Evolutionary conservation across 2,888 invertebrate species (phyloP).

Genomic region (Podotricha telesiphe): DNA sequence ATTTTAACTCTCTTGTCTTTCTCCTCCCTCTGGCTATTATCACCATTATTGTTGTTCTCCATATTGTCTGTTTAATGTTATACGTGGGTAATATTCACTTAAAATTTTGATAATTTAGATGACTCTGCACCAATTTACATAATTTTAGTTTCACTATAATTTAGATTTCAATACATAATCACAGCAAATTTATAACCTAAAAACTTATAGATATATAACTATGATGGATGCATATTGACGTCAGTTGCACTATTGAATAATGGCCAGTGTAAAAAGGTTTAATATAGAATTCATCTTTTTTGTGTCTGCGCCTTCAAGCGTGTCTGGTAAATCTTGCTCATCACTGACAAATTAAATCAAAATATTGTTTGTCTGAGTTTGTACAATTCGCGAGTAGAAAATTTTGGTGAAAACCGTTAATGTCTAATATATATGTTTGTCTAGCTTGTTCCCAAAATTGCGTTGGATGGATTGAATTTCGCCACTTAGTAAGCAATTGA

Average conservation of each 20-base stretch:
- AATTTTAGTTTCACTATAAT: conserved; percentile 31
- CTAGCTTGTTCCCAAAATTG: not conserved
- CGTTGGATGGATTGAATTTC: not conserved
- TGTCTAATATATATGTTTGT: too few relatives aligned
- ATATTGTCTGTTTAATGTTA: conserved; percentile 50
- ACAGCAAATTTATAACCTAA: conserved; percentile 48
- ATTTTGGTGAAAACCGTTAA: too few relatives aligned
- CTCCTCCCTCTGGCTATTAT: conserved; percentile 45
- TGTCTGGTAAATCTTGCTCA: too few relatives aligned
- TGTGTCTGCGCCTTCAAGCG: too few relatives aligned
- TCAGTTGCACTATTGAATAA: not conserved
- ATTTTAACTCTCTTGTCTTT: conserved; percentile 73
- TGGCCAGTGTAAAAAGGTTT: conserved; percentile 1
- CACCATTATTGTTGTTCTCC: conserved; percentile 49
- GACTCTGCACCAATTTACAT: conserved; percentile 34
- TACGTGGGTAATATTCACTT: conserved; percentile 1
- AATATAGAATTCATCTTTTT: not conserved
- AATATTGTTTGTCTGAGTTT: too few relatives aligned
- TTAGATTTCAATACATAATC: conserved; percentile 23
- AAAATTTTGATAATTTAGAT: conserved; percentile 13
- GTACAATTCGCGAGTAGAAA: too few relatives aligned
- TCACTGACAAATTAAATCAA: too few relatives aligned
- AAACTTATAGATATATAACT: not conserved
- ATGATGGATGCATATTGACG: not conserved
- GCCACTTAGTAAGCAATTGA: not conserved